Conservation (phyloP, 2,797 vertebrate species). For the Sciurus vulgaris region DNA sequence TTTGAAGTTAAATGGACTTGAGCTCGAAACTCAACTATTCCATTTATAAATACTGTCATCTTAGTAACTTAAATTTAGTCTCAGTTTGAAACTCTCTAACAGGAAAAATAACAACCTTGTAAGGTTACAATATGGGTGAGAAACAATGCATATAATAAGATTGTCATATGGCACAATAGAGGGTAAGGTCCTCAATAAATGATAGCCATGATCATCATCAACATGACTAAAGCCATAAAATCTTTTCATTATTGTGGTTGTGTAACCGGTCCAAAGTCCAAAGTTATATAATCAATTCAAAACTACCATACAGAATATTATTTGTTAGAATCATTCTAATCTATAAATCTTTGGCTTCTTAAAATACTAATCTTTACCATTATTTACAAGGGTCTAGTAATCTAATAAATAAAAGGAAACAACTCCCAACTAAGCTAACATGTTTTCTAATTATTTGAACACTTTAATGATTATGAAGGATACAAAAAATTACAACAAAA, state of each 20-base stretch:
- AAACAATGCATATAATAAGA: not conserved
- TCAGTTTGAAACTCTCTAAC: constrained; percentile 12
- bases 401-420: not conserved
- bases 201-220: not conserved
- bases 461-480: not conserved
- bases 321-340: not conserved
- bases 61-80: not conserved
- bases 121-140: not conserved
- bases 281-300: too few species aligned
- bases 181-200: not conserved
- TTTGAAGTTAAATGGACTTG: constrained; percentile 14
- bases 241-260: not conserved
- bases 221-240: not conserved
- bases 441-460: not conserved
- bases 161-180: not conserved
- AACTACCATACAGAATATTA: too few species aligned
- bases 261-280: not conserved
- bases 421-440: not conserved
- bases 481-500: constrained; percentile 33
- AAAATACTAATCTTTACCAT: not conserved
- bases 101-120: not conserved
- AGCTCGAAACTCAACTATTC: constrained; percentile 69
- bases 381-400: not conserved
- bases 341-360: not conserved
- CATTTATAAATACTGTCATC: constrained; percentile 22